phyloP scores from a whole-genome alignment of 2,797 vertebrate species.

The Anguilla marmorata region DNA sequence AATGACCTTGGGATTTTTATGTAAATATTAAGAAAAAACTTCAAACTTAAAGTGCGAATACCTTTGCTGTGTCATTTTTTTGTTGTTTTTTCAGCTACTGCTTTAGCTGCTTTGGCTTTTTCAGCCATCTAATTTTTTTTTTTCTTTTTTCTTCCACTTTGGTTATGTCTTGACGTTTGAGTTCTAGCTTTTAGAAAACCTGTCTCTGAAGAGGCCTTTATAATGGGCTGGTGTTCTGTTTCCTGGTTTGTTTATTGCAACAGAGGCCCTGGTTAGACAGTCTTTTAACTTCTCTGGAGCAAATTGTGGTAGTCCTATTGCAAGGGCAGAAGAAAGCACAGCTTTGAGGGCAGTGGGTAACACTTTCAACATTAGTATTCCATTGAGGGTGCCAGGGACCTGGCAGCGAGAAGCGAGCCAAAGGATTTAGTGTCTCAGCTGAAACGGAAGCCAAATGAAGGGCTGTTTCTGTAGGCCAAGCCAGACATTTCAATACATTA shows the following conservation, averaged over 20 bases:
- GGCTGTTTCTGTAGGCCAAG: conserved; percentile 46
- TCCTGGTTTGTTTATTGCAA: conserved; percentile 56
- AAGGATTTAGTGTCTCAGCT: conserved; percentile 47
- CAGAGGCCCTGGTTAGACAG: conserved; percentile 50
- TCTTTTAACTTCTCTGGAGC: conserved; percentile 57
- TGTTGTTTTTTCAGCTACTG: not conserved
- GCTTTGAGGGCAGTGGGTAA: conserved; percentile 57
- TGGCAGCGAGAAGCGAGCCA: conserved; percentile 47
- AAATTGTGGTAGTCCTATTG: conserved; percentile 54
- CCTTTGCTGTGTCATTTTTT: not conserved
- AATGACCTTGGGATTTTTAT: not conserved
- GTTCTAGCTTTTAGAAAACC: conserved; percentile 21
- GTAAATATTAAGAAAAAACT: not conserved
- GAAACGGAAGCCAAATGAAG: conserved; percentile 44
- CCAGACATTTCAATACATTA: conserved; percentile 37
- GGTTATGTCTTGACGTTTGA: not conserved
- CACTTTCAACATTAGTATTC: conserved; percentile 69
- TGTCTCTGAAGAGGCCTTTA: conserved; percentile 41
- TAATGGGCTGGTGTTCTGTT: conserved; percentile 44
- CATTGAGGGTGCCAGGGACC: conserved; percentile 51
- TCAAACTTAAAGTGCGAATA: not conserved
- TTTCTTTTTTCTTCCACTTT: not conserved
- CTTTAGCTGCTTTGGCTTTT: conserved; percentile 9
- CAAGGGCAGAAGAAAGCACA: conserved; percentile 30
- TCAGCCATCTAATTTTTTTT: not conserved